Percentiles rank a stretch among this genome's conserved stretches.
Evolutionary conservation across 64 coral and sea anemone species (phyloP).

Genomic region (Platygyra sinensis): DNA sequence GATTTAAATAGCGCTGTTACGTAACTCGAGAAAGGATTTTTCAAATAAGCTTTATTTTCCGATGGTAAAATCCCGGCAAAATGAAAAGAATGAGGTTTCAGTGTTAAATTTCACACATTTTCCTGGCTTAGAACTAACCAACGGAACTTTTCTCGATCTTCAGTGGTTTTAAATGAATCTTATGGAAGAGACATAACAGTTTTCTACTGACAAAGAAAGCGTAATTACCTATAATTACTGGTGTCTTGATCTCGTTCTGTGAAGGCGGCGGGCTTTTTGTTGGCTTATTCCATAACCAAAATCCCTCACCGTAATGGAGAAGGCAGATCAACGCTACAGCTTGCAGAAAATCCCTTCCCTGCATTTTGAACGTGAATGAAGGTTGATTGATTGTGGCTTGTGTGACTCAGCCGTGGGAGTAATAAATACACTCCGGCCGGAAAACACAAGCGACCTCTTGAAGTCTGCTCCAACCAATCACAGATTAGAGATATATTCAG

Average conservation of each 20-base stretch:
- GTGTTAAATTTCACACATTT: no score
- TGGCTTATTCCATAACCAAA: constrained; percentile 20
- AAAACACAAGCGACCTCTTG: neutral
- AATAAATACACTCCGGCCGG: no score
- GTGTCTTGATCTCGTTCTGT: constrained; percentile 4
- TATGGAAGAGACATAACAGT: no score
- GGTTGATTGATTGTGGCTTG: neutral
- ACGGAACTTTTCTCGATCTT: no score
- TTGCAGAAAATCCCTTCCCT: neutral
- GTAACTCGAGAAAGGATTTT: neutral
- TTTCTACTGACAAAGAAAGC: neutral
- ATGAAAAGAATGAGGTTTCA: no score
- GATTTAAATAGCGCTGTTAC: neutral
- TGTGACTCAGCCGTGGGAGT: neutral
- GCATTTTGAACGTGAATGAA: neutral
- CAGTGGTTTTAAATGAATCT: no score
- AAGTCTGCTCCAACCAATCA: neutral
- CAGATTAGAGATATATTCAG: neutral
- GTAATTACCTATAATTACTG: constrained; percentile 10
- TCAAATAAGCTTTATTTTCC: no score
- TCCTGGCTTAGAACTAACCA: no score
- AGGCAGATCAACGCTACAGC: neutral
- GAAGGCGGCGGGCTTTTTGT: neutral
- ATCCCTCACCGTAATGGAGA: neutral
- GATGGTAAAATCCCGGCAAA: no score